Evolutionary conservation across 2,888 invertebrate species (phyloP), one percentile per base, ranked within the genome.

Genomic region (Noctua janthe): DNA sequence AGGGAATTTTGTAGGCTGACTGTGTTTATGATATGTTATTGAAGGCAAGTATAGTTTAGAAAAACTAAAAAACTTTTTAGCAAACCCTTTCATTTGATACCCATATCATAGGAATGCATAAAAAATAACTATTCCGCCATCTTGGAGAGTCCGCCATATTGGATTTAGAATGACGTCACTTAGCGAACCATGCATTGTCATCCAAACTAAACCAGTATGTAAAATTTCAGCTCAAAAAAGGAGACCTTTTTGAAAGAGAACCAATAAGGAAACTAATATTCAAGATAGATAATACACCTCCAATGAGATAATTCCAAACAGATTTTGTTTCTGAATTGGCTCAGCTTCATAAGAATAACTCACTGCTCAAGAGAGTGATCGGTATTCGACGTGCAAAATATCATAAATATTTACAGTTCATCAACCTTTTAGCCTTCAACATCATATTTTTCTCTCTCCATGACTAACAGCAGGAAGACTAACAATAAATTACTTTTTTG

Each of bases 321-420:
- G n/a, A 67, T 23, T 29, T 83, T 29, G n/a, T 70, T 76, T 70
- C 6, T 54, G 17, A 66, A 76, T 76, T 76, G n/a, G 59, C 83
- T 70, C 54, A 81, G 29, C 54, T 72, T 49, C 79, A 59, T 72
- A 84, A 54, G 78, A 78, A 82, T 78, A 84, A 82, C 71, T 78
- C 66, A 67, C 51, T 35, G n/a, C 11, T 8, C 47, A n/a, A n/a
- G 11, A 23, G 79, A 81, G 39, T 66, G 70, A 78, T 56, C 64
- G 70, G 84, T 43, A 29, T 77, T 83, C 47, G 11, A 51, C 64
- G 81, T 85, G 43, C 51, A 59, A 74, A 80, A 71, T 80, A 73
- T 51, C 39, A 73, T 71, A 83, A 85, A 83, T 66, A 83, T 85
- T 74, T 74, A 71, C 59, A 73, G 78, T 74, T 84, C 83, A 78